Evolutionary conservation across 2,113 vertebrate species (phyloP).

Genomic region (Erythrocebus patas): DNA sequence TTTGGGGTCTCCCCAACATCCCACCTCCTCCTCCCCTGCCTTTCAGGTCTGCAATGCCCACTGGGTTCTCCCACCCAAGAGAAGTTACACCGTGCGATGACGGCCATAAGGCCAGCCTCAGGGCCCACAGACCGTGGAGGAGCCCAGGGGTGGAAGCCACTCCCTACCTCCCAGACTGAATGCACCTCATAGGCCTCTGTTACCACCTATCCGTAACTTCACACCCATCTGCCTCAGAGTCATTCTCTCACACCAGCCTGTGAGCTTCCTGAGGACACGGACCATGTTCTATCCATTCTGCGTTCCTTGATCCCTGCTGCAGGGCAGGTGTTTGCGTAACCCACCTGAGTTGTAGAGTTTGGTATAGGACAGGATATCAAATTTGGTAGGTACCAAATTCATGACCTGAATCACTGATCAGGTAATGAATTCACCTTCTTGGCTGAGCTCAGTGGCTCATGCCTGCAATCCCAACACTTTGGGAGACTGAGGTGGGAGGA

Average conservation of each 20-base stretch:
- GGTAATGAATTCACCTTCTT: not conserved
- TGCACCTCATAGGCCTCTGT: not conserved
- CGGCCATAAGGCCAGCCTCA: not conserved
- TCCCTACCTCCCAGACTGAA: not conserved
- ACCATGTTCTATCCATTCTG: not conserved
- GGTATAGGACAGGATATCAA: not conserved
- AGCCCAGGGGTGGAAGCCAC: not conserved
- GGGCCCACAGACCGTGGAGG: rapidly evolving
- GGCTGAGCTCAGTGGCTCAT: no score
- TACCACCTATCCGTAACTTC: not conserved
- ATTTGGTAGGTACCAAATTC: not conserved
- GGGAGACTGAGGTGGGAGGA: no score
- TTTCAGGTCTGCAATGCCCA: not conserved
- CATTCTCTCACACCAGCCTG: not conserved
- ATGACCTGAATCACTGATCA: not conserved
- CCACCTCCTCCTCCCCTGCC: not conserved
- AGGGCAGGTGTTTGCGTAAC: not conserved
- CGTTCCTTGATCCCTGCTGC: not conserved
- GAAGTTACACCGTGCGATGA: not conserved
- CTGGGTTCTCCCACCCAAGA: not conserved
- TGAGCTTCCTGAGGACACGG: not conserved
- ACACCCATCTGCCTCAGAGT: not conserved
- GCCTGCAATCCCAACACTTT: no score
- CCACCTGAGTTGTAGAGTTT: not conserved
- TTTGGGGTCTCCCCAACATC: not conserved